Conservation (phyloP, 2,888 invertebrate genomes). For the Pheosia gnoma region DNA sequence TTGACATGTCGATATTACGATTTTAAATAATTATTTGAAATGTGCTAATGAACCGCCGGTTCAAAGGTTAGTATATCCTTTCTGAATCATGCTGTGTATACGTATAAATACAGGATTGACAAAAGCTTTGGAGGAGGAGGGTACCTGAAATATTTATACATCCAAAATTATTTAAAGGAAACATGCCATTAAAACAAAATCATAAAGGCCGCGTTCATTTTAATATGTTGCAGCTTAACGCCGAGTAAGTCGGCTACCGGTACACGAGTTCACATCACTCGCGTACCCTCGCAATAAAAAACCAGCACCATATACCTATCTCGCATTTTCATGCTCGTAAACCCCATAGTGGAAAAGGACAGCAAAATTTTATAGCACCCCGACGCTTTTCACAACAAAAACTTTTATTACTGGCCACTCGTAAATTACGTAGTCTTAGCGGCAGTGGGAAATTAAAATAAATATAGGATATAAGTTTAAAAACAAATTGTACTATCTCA, state of each 20-base stretch:
- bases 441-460: constrained; percentile 51
- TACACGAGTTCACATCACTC: constrained; percentile 52
- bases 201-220: neutral
- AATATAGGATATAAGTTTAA: constrained; percentile 9
- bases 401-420: constrained; percentile 78
- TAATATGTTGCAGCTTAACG: neutral
- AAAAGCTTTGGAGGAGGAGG: no score
- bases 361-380: constrained; percentile 66
- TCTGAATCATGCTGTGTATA: no score
- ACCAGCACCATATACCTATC: constrained; percentile 73
- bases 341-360: constrained; percentile 65
- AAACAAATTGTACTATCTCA: no score
- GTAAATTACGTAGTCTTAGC: constrained; percentile 76
- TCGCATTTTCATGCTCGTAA: constrained; percentile 75
- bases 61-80: no score
- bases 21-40: no score
- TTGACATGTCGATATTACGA: no score
- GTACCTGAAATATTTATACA: no score
- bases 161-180: no score
- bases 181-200: no score
- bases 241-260: constrained; percentile 20
- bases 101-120: no score
- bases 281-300: constrained; percentile 66
- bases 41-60: no score
- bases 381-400: constrained; percentile 79